Percentiles rank a stretch among this genome's conserved stretches.
Evolutionary conservation across 2,797 vertebrate species (phyloP).

Genomic region (Crossoptilon crossoptilon): DNA sequence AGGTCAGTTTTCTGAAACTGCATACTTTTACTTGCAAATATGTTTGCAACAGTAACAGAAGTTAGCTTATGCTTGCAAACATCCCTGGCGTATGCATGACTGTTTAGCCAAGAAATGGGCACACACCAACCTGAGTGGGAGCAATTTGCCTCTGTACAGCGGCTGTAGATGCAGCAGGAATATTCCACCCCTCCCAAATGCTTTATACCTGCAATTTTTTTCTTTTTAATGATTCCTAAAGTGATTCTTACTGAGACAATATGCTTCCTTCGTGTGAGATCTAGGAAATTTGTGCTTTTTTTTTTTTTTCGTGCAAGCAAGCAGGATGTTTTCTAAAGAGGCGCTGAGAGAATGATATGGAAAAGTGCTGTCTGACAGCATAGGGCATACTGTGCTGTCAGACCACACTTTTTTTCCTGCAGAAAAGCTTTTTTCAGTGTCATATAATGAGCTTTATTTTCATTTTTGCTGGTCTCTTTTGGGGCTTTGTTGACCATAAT

Average conservation of each 20-base stretch:
- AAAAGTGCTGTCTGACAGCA: neutral
- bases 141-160: neutral
- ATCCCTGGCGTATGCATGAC: neutral
- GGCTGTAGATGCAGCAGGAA: neutral
- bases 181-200: neutral
- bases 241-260: neutral
- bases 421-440: neutral
- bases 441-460: neutral
- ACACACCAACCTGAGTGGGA: neutral
- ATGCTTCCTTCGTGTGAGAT: neutral
- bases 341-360: neutral
- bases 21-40: neutral
- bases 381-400: neutral
- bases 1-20: neutral
- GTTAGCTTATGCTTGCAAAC: neutral
- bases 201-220: neutral
- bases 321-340: neutral
- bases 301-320: neutral
- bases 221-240: neutral
- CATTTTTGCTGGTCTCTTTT: conserved; percentile 1
- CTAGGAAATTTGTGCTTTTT: neutral
- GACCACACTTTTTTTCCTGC: neutral
- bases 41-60: neutral
- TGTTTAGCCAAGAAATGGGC: neutral
- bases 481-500: conserved; percentile 11